Conservation (phyloP, 2,113 vertebrate genomes). For the Hassar affinis region DNA sequence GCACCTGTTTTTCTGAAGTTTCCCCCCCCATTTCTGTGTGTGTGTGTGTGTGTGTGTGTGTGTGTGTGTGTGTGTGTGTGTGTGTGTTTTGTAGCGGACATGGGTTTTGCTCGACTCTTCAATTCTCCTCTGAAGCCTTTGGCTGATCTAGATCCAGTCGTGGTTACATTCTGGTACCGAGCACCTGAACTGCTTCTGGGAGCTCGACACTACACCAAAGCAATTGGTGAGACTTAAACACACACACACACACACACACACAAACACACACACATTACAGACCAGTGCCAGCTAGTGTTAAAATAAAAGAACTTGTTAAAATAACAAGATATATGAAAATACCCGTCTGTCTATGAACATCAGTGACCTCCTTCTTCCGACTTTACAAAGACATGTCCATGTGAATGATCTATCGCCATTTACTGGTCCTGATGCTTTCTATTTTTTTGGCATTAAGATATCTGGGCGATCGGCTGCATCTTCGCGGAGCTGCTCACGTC, state of each 20-base stretch:
- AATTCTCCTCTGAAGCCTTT: slow-evolving; percentile 88
- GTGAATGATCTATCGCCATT: not conserved
- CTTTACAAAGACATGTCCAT: not conserved
- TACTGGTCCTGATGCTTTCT: not conserved
- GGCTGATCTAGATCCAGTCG: slow-evolving; percentile 88
- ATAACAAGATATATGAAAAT: not conserved
- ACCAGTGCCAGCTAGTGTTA: not conserved
- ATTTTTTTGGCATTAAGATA: slow-evolving; percentile 88
- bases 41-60: slow-evolving; percentile 17
- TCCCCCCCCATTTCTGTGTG: too few species aligned
- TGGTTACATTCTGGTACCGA: slow-evolving; percentile 92
- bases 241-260: too few species aligned
- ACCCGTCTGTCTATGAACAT: too few species aligned
- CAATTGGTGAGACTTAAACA: slow-evolving; percentile 82
- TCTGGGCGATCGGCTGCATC: slow-evolving; percentile 99
- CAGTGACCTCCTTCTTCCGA: not conserved
- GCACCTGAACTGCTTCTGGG: slow-evolving; percentile 91
- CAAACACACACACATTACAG: too few species aligned
- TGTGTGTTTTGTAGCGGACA: slow-evolving; percentile 84
- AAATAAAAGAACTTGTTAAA: too few species aligned
- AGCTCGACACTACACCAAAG: slow-evolving; percentile 97
- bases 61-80: slow-evolving; percentile 21
- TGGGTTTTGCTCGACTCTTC: slow-evolving; percentile 90
- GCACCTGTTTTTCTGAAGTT: not conserved
- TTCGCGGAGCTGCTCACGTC: slow-evolving; percentile 99